Conservation (phyloP, 2,797 vertebrate species). For the Ptychadena robeensis region DNA sequence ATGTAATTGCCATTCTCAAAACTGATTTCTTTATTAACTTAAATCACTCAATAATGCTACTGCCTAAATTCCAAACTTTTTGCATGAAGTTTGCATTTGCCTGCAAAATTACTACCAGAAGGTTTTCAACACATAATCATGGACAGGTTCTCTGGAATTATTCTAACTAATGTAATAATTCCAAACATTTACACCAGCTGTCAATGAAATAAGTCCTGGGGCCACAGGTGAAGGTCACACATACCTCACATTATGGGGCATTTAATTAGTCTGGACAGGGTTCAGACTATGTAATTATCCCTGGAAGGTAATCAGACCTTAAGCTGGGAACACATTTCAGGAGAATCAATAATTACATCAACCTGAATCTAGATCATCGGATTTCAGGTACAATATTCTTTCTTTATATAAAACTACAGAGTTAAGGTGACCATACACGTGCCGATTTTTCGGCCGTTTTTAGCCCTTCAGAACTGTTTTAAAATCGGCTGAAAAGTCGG, state of each 20-base stretch:
- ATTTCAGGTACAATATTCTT: no score
- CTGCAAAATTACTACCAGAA: no score
- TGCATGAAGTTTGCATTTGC: no score
- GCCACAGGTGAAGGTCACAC: conserved; percentile 8
- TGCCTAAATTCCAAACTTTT: no score
- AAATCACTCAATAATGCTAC: no score
- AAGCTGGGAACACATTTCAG: neutral
- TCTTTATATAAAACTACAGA: no score
- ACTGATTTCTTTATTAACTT: no score
- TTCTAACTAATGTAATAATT: conserved; percentile 10
- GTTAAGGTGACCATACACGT: no score
- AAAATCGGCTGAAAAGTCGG: no score
- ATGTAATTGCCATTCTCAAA: no score
- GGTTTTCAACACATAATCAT: neutral
- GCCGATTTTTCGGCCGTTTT: no score
- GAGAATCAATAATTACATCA: neutral
- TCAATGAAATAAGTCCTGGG: neutral
- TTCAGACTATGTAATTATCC: neutral
- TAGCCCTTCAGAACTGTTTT: no score
- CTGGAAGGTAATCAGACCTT: neutral
- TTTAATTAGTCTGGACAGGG: conserved; percentile 20
- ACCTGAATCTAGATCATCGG: neutral
- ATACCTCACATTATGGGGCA: conserved; percentile 12
- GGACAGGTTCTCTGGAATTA: neutral
- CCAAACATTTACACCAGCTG: neutral